Percentiles rank a stretch among this genome's conserved stretches.
These are phyloP conservation scores for Trinectes maculatus DNA, from an alignment of 2,113 vertebrate species.

Conservation along the genomic window DNA sequence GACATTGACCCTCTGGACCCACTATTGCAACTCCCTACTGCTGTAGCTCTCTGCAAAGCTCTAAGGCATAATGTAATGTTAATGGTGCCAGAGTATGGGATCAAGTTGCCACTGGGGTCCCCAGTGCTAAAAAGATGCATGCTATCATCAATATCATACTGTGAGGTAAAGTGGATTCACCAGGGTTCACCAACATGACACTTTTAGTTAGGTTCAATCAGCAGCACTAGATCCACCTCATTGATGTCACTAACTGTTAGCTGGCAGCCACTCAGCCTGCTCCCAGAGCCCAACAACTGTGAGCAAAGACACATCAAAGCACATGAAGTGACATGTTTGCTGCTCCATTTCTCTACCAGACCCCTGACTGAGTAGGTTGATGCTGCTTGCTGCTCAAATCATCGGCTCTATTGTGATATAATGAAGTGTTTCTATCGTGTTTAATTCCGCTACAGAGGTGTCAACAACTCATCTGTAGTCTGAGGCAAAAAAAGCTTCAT, in stretches of 20 bases:
- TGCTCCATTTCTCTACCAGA: slow-evolving; percentile 42
- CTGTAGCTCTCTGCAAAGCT: slow-evolving; percentile 12
- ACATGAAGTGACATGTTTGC: slow-evolving; percentile 40
- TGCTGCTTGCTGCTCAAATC: not conserved
- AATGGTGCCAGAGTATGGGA: not conserved
- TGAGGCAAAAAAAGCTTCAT: not conserved
- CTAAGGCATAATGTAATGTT: not conserved
- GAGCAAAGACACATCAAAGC: slow-evolving; percentile 56
- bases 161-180: slow-evolving; percentile 11
- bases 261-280: slow-evolving; percentile 23
- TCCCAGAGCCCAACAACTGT: slow-evolving; percentile 28
- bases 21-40: slow-evolving; percentile 16
- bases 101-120: slow-evolving; percentile 4
- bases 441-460: slow-evolving; percentile 16
- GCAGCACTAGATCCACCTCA: slow-evolving; percentile 27
- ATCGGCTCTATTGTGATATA: slow-evolving; percentile 16
- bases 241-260: slow-evolving; percentile 37
- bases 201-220: slow-evolving; percentile 36
- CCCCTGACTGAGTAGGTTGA: slow-evolving; percentile 35
- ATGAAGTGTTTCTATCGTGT: slow-evolving; percentile 9
- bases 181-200: slow-evolving; percentile 28
- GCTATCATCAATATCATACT: not conserved
- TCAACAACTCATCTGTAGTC: not conserved
- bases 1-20: slow-evolving; percentile 35
- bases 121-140: slow-evolving; percentile 1